Conservation (phyloP, 2,797 vertebrate genomes). For the Coracias cyanogaster region DNA sequence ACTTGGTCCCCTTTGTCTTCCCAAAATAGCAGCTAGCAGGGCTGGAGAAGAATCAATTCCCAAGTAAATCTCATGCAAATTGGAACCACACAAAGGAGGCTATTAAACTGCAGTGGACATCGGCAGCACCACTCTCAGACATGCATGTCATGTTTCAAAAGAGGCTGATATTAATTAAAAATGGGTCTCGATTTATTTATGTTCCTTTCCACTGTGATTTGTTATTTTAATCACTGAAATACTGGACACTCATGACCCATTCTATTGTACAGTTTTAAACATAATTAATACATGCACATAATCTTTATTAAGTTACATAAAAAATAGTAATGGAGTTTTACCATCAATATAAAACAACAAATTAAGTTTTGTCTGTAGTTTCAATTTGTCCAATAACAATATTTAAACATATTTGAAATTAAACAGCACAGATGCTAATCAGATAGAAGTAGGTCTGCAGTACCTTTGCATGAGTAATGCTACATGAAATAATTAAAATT, state of each 20-base stretch:
- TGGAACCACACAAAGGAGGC: conserved; percentile 49
- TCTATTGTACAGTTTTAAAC: conserved; percentile 12
- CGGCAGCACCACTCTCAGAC: background rate
- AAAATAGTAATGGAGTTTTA: conserved; percentile 18
- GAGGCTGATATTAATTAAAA: conserved; percentile 42
- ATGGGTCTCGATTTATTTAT: background rate
- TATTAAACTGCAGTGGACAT: conserved; percentile 32
- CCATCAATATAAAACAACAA: conserved; percentile 38
- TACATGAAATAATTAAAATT: conserved; percentile 30
- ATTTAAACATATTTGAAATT: conserved; percentile 36
- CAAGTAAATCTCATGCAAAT: conserved; percentile 66
- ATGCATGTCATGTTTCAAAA: conserved; percentile 14
- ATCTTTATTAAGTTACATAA: conserved; percentile 31
- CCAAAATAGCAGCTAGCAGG: conserved; percentile 29
- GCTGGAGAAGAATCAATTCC: conserved; percentile 39
- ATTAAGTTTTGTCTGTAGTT: conserved; percentile 44
- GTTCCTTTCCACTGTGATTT: conserved; percentile 39
- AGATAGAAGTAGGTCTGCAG: background rate
- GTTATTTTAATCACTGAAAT: conserved; percentile 46
- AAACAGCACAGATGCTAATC: conserved; percentile 30
- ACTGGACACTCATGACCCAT: background rate
- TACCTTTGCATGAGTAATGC: conserved; percentile 17
- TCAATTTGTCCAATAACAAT: conserved; percentile 32
- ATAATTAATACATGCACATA: conserved; percentile 4
- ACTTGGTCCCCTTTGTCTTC: conserved; percentile 59